phyloP scores from a whole-genome alignment of 2,888 invertebrate genomes.

The Leistus spinibarbis region DNA sequence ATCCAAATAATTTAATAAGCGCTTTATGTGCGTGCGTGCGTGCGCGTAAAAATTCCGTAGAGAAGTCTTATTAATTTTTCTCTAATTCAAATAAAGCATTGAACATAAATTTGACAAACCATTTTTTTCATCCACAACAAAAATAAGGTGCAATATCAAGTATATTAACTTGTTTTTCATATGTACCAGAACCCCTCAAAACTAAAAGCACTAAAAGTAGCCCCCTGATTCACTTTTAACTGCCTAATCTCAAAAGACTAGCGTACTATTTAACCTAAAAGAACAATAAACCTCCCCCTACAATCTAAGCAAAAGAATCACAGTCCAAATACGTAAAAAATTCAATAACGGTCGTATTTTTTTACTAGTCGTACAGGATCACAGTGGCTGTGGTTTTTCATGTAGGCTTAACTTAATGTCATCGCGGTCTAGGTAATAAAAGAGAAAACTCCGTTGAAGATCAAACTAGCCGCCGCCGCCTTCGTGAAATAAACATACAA shows the following conservation, averaged over 20 bases:
- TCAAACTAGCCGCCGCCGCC: conserved; percentile 2
- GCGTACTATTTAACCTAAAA: neutral
- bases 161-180: no score
- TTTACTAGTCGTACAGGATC: neutral
- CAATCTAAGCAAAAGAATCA: neutral
- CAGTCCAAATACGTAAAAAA: neutral
- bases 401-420: neutral
- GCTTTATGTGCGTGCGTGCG: no score
- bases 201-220: no score
- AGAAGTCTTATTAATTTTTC: no score
- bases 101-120: no score
- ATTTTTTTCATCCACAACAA: no score
- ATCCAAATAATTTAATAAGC: no score
- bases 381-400: neutral
- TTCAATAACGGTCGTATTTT: neutral
- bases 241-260: neutral
- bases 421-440: conserved; percentile 2
- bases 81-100: no score
- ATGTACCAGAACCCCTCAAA: no score
- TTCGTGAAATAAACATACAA: conserved; percentile 10
- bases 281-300: neutral
- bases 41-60: no score
- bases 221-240: no score
- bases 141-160: no score
- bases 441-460: neutral